A percentile compares a stretch with the other conserved stretches of the same genome.
Conservation (phyloP, 2,888 invertebrate genomes). For the Drosophila suboccidentalis region DNA sequence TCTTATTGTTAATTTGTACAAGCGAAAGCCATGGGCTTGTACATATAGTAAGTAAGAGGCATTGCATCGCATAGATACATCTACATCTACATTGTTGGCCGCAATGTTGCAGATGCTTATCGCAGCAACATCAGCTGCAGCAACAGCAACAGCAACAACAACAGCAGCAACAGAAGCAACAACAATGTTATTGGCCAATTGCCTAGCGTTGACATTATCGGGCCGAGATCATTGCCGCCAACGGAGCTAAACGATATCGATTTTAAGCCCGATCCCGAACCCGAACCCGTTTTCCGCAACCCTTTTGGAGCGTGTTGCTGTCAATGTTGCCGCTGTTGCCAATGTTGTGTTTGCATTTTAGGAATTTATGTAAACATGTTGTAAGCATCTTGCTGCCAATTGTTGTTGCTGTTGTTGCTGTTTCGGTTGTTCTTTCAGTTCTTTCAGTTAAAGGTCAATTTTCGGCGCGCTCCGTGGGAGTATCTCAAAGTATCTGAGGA, state of each 20-base stretch:
- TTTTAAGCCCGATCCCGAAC: slow-evolving; percentile 49
- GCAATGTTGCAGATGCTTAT: slow-evolving; percentile 76
- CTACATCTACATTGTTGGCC: slow-evolving; percentile 77
- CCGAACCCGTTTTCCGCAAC: slow-evolving; percentile 44
- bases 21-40: slow-evolving; percentile 54
- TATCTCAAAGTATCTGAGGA: slow-evolving; percentile 46
- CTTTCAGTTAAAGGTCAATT: slow-evolving; percentile 78
- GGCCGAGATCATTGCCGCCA: slow-evolving; percentile 77
- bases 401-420: slow-evolving; percentile 39
- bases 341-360: slow-evolving; percentile 83
- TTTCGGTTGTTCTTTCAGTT: slow-evolving; percentile 51
- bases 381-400: slow-evolving; percentile 69
- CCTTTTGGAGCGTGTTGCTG: slow-evolving; percentile 77
- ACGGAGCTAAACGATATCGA: slow-evolving; percentile 58
- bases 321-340: slow-evolving; percentile 68
- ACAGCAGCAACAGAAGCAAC: slow-evolving; percentile 43
- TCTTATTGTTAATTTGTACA: slow-evolving; percentile 77
- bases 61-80: slow-evolving; percentile 65
- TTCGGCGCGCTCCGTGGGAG: slow-evolving; percentile 73
- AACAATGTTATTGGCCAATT: slow-evolving; percentile 83
- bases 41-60: slow-evolving; percentile 29
- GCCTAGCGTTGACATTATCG: slow-evolving; percentile 83
- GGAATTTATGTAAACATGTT: slow-evolving; percentile 84
- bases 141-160: slow-evolving; percentile 35
- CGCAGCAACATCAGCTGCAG: slow-evolving; percentile 50